A percentile compares a stretch with the other conserved stretches of the same genome.
phyloP scores from a whole-genome alignment of 2,888 invertebrate species.

The Pterostichus madidus region DNA sequence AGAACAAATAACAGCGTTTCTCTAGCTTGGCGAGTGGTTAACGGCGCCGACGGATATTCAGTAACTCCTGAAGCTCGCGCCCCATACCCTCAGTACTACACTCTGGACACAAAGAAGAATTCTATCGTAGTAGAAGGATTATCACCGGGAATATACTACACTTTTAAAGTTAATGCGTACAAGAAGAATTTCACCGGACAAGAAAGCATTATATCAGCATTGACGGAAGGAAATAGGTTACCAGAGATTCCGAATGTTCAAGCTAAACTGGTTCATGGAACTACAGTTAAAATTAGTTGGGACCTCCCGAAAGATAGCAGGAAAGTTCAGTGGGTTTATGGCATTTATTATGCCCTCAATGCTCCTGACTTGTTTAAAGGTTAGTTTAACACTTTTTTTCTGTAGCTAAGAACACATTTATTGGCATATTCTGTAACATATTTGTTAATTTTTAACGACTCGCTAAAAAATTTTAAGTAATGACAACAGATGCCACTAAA shows the following conservation, averaged over 20 bases:
- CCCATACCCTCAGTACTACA: conserved; percentile 80
- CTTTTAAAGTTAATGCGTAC: conserved; percentile 82
- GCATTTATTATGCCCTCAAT: conserved; percentile 84
- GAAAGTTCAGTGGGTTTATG: conserved; percentile 83
- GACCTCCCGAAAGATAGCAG: conserved; percentile 80
- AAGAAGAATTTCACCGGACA: conserved; percentile 81
- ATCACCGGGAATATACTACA: conserved; percentile 78
- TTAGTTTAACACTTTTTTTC: conserved; percentile 74
- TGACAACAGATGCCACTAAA: no score
- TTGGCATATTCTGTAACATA: no score
- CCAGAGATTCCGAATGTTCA: conserved; percentile 78
- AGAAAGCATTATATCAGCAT: conserved; percentile 77
- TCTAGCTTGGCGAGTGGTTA: conserved; percentile 81
- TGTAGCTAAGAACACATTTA: no score
- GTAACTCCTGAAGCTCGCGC: conserved; percentile 78
- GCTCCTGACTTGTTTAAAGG: conserved; percentile 81
- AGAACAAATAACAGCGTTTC: conserved; percentile 79
- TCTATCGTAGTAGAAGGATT: conserved; percentile 76
- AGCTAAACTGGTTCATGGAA: conserved; percentile 79
- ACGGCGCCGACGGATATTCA: conserved; percentile 81
- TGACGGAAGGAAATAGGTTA: conserved; percentile 78
- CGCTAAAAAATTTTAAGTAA: not conserved
- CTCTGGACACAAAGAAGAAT: conserved; percentile 76
- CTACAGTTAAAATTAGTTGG: conserved; percentile 85
- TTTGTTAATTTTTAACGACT: no score